Evolutionary conservation across 2,113 vertebrate species (phyloP).

Genomic region (Tyto alba): DNA sequence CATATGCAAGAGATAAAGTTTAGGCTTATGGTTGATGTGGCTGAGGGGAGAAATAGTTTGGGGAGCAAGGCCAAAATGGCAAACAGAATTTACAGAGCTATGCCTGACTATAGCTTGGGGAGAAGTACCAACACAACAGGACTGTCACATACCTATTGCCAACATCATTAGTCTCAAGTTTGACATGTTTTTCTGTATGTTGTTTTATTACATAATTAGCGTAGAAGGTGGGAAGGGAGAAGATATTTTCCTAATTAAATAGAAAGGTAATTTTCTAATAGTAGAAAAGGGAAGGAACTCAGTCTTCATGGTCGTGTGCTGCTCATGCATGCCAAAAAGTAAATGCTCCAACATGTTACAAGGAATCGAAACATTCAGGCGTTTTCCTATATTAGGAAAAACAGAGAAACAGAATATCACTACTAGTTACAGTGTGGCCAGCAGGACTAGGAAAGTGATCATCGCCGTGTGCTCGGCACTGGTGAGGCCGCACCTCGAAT

Average conservation of each 20-base stretch:
- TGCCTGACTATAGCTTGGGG: background rate
- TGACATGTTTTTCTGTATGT: background rate
- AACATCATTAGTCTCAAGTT: background rate
- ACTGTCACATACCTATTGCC: background rate
- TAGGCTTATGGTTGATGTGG: background rate
- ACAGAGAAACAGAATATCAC: background rate
- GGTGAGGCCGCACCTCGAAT: too few species aligned
- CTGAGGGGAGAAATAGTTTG: background rate
- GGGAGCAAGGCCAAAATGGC: background rate
- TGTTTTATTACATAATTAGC: background rate
- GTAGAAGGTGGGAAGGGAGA: background rate
- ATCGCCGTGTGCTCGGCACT: too few species aligned
- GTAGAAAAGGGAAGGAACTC: background rate
- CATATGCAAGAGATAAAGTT: background rate
- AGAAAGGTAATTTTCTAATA: background rate
- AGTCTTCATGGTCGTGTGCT: background rate
- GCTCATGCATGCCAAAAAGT: background rate
- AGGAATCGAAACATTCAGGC: background rate
- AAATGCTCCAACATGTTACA: background rate
- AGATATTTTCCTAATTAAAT: background rate
- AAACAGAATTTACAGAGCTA: background rate
- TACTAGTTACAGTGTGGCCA: background rate
- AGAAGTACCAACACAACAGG: background rate
- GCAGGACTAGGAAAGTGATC: too few species aligned
- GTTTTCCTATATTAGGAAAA: background rate